Evolutionary conservation across 2,113 vertebrate species (phyloP).

Genomic region (Fulica atra): DNA sequence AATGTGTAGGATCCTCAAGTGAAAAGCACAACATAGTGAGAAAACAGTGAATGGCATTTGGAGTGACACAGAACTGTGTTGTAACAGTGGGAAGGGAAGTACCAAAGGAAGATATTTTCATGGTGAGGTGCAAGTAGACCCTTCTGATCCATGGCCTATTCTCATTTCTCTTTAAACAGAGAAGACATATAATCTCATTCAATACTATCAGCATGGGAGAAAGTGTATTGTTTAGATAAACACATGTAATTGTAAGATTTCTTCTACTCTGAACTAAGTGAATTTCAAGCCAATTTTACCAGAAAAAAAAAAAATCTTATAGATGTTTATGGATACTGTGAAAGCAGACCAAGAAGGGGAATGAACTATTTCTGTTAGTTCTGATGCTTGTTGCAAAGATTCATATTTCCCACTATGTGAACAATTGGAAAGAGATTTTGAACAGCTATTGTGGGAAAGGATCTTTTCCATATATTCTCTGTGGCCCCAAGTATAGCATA

Average conservation of each 20-base stretch:
- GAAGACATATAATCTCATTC: not conserved
- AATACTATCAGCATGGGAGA: not conserved
- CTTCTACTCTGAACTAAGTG: not conserved
- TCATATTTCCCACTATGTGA: not conserved
- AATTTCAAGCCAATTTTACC: not conserved
- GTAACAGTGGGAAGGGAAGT: not conserved
- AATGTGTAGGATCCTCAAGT: not conserved
- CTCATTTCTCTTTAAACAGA: not conserved
- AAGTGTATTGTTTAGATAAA: not conserved
- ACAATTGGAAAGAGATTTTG: not conserved
- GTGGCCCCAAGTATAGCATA: not conserved
- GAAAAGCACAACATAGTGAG: not conserved
- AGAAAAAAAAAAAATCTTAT: not conserved
- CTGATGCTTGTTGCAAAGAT: not conserved
- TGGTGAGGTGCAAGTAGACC: accelerated
- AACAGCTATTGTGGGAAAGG: not conserved
- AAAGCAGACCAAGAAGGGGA: not conserved
- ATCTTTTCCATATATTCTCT: not conserved
- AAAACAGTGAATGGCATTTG: not conserved
- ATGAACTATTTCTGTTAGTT: not conserved
- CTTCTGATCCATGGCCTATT: not conserved
- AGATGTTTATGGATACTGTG: not conserved
- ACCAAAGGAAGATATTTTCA: not conserved
- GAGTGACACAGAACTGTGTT: not conserved
- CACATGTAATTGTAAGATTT: not conserved